Conservation (phyloP, 1,140 invertebrate species). For the Manduca sexta region DNA sequence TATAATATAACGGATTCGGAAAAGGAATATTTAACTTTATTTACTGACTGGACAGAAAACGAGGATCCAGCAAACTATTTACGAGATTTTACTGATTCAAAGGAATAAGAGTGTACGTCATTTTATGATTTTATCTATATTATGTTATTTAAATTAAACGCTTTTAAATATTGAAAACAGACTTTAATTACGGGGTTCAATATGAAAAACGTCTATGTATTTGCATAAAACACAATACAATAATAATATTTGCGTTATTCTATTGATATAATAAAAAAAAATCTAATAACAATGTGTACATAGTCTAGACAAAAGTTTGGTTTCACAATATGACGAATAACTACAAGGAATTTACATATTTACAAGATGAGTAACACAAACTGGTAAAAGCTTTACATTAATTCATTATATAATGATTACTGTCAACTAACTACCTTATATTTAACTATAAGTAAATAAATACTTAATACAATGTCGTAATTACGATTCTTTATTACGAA, state of each 20-base stretch:
- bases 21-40: slow-evolving; percentile 47
- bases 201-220: slow-evolving; percentile 53
- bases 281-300: slow-evolving; percentile 66
- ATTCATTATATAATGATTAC: slow-evolving; percentile 32
- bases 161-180: slow-evolving; percentile 51
- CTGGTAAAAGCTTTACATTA: slow-evolving; percentile 52
- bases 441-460: slow-evolving; percentile 42
- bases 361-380: slow-evolving; percentile 58
- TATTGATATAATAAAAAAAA: slow-evolving; percentile 53
- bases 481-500: too few species aligned
- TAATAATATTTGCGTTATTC: slow-evolving; percentile 42
- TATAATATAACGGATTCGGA: slow-evolving; percentile 28
- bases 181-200: slow-evolving; percentile 58
- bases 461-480: slow-evolving; percentile 17
- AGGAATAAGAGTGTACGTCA: not conserved
- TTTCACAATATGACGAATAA: slow-evolving; percentile 65
- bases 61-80: slow-evolving; percentile 42
- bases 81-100: slow-evolving; percentile 14
- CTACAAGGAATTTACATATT: slow-evolving; percentile 69
- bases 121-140: not conserved
- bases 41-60: slow-evolving; percentile 51
- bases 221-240: slow-evolving; percentile 55
- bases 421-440: slow-evolving; percentile 13
- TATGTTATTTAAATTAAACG: slow-evolving; percentile 8
- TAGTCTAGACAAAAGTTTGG: slow-evolving; percentile 66